phyloP scores from a whole-genome alignment of 2,113 vertebrate species.

The Setophaga kirtlandii region DNA sequence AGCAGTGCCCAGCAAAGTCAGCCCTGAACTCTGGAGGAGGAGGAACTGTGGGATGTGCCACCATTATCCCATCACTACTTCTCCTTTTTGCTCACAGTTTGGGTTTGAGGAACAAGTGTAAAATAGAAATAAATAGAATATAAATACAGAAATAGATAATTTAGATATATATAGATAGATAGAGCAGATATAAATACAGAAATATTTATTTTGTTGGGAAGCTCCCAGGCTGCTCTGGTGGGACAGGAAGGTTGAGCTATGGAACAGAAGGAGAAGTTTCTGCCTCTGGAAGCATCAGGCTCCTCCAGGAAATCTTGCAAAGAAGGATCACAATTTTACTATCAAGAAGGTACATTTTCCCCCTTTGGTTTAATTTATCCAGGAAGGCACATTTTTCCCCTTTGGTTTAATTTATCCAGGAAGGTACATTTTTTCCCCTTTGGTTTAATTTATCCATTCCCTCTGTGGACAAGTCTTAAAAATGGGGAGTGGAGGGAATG shows the following conservation, averaged over 20 bases:
- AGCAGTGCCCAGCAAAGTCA: not conserved
- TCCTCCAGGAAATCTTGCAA: not conserved
- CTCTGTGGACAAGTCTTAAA: not conserved
- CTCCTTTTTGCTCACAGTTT: not conserved
- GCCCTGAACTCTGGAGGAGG: not conserved
- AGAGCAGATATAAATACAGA: not conserved
- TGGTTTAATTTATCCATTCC: not conserved
- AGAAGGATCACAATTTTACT: rapidly evolving
- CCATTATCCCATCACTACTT: not conserved
- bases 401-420: not conserved
- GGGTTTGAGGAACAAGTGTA: not conserved
- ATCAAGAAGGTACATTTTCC: too few species aligned
- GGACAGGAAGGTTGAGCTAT: not conserved
- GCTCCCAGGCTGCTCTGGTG: not conserved
- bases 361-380: not conserved
- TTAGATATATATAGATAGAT: not conserved
- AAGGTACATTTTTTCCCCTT: too few species aligned
- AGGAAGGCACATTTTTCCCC: too few species aligned
- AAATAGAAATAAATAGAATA: not conserved
- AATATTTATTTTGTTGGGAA: not conserved
- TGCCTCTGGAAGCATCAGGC: not conserved
- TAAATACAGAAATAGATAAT: not conserved
- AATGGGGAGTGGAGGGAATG: too few species aligned
- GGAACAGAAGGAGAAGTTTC: not conserved
- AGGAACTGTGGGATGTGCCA: not conserved